Base-by-base conservation (phyloP, 2,888 invertebrate species). In the Cosmorhoe ocellata region DNA sequence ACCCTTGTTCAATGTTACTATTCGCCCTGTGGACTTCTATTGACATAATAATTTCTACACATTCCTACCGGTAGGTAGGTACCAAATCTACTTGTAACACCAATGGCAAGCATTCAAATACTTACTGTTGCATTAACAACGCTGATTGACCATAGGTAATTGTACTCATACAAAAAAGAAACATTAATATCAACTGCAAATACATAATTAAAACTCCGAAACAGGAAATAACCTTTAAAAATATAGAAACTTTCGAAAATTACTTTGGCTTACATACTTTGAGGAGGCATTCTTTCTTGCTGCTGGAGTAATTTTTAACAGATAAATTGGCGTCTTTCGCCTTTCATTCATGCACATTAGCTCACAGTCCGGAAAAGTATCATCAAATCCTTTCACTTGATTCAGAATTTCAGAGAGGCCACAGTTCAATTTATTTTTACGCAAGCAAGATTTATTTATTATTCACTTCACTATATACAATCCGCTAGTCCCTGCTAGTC, bases 291-390 rank as follows among this genome's bases (percentile, higher is more conserved):
- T 68, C 84, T 81, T 69, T 68, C 84, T 81, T 45, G 82, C 80
- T 33, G 88, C 79, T 65, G 89, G 71, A 64, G 86, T 89, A 86
- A 88, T 89, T 80, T 80, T 63, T 76, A 63, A 67, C n/a, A 76
- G 71, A 64, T 67, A 66, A 66, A 76, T 69, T 58, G 64, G 74
- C 52, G 66, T 64, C 57, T 74, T 71, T 64, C 74, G 74, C 64
- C 72, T 76, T 70, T 81, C 74, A 67, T 78, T 66, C 56, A 80
- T 64, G 66, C 84, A 84, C 82, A 84, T 84, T 73, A 76, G 74
- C 63, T 71, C 70, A 69, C 68, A 69, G 46, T 64, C 66, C 53
- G 66, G 66, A 67, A 73, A 69, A 61, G 62, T 64, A 55, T 54
- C 65, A 63, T 56, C 59, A 56, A 66, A 72, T 67, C 76, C 78